phyloP scores from a whole-genome alignment of 30 jellyfish, hydroid and myxozoan species.

The Pelagia noctiluca region DNA sequence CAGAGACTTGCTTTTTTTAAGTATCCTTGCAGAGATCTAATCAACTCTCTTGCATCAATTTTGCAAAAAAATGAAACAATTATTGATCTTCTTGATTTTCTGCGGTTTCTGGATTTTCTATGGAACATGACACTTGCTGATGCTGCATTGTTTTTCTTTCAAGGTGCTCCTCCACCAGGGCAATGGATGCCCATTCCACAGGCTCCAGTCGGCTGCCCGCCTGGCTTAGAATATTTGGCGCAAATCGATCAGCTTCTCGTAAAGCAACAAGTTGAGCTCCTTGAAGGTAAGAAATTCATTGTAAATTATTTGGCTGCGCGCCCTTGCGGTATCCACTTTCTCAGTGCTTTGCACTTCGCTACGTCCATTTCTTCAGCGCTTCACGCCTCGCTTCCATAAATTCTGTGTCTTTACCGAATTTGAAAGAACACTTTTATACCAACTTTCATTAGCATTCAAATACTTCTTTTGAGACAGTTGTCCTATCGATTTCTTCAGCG shows the following conservation, averaged over 20 bases:
- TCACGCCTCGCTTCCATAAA: no score
- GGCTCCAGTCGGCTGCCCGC: constrained; percentile 94
- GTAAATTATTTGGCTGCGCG: background rate
- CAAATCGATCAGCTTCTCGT: constrained; percentile 91
- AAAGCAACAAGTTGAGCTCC: constrained; percentile 87
- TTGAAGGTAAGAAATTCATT: constrained; percentile 89
- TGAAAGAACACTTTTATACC: no score
- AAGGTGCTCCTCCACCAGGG: constrained; percentile 71
- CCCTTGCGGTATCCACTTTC: no score
- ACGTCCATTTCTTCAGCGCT: no score
- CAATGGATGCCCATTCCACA: constrained; percentile 97
- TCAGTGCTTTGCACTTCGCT: no score
- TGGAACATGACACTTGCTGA: background rate
- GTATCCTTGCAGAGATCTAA: background rate
- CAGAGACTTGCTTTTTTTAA: background rate
- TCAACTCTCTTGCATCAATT: background rate
- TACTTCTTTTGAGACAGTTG: no score
- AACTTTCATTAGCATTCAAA: no score
- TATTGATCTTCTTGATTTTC: background rate
- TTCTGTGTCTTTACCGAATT: no score
- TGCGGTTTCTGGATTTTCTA: background rate
- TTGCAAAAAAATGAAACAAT: background rate
- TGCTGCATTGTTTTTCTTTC: background rate
- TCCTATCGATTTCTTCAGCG: no score
- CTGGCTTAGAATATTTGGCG: constrained; percentile 90